These are phyloP conservation scores for Scaptodrosophila lebanonensis DNA, from an alignment of 1,140 invertebrate genomes.

Conservation along the genomic window DNA sequence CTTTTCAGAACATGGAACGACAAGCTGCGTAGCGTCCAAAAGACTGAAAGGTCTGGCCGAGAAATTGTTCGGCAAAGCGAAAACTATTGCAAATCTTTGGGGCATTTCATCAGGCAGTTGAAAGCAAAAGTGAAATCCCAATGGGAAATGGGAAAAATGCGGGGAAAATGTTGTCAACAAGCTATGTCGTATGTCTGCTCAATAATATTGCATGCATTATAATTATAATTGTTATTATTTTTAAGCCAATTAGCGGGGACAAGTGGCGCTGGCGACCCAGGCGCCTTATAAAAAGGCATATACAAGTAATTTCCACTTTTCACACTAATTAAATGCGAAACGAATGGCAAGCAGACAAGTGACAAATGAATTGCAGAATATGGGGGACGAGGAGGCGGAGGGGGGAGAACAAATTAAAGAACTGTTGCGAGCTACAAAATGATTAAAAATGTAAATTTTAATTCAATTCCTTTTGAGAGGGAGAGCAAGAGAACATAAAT, in stretches of 20 bases:
- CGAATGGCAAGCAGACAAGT: constrained; percentile 25
- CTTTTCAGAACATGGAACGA: no score
- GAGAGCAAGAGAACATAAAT: constrained; percentile 23
- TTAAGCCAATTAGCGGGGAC: constrained; percentile 59
- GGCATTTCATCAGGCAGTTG: constrained; percentile 45
- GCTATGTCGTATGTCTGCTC: constrained; percentile 18
- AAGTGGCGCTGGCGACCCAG: constrained; percentile 8
- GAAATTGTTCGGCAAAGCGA: neutral
- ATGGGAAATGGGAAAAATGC: neutral
- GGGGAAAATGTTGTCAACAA: neutral
- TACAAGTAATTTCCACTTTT: constrained; percentile 66
- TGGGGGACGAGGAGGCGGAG: neutral
- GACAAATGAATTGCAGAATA: constrained; percentile 55
- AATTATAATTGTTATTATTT: constrained; percentile 57
- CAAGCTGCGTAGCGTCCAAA: constrained; percentile 8
- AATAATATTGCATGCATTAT: constrained; percentile 45
- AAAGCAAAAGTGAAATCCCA: neutral
- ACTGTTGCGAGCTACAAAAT: constrained; percentile 50
- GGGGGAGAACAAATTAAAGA: constrained; percentile 47
- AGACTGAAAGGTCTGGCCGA: constrained; percentile 21
- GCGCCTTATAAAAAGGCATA: constrained; percentile 16
- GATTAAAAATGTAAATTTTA: constrained; percentile 75
- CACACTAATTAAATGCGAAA: constrained; percentile 69
- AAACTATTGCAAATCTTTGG: constrained; percentile 8
- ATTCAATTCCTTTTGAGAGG: constrained; percentile 54